Percentiles rank a stretch among this genome's conserved stretches.
Conservation (phyloP, 2,113 vertebrate genomes). For the Harpagus bidentatus region DNA sequence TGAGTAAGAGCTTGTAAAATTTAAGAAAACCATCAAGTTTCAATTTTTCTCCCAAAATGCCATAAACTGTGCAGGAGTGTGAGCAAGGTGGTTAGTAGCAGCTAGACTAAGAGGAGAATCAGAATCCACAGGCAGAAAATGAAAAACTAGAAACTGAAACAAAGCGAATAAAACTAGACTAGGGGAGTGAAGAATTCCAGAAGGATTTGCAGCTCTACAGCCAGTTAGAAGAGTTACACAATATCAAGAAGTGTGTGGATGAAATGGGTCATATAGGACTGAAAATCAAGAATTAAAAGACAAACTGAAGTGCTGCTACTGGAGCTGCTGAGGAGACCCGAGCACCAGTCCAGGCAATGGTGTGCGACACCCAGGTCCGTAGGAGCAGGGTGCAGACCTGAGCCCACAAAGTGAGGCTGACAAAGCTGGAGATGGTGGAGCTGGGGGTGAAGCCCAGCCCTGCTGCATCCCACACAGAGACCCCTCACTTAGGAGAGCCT, state of each 20-base stretch:
- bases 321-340: background rate
- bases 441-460: background rate
- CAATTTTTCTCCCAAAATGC: background rate
- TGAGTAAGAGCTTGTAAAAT: background rate
- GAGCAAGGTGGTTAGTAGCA: background rate
- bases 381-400: background rate
- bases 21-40: background rate
- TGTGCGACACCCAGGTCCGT: background rate
- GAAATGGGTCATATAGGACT: background rate
- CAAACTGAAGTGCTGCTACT: background rate
- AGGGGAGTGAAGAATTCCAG: background rate
- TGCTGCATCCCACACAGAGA: background rate
- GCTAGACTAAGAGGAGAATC: background rate
- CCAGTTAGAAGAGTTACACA: background rate
- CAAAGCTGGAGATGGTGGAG: background rate
- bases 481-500: background rate
- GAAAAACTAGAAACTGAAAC: background rate
- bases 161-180: background rate
- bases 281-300: background rate
- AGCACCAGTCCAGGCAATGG: background rate
- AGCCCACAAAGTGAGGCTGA: background rate
- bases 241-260: background rate
- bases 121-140: background rate
- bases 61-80: background rate
- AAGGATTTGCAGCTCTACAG: background rate